phyloP scores from a whole-genome alignment of 2,888 invertebrate genomes.

The Aspidiotus rigidus region DNA sequence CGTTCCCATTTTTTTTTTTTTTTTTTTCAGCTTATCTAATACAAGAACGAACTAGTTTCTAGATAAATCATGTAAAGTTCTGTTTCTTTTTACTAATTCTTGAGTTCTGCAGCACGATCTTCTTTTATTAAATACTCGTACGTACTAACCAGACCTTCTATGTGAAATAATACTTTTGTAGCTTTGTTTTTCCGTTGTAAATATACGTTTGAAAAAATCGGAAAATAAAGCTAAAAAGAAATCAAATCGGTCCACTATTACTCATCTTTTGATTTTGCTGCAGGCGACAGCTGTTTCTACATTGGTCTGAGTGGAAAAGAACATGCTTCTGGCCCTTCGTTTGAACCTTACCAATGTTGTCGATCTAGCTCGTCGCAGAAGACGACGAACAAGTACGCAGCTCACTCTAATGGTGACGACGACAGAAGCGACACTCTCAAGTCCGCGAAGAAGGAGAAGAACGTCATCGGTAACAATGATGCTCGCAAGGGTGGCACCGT shows the following conservation, averaged over 20 bases:
- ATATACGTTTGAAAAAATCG: neutral
- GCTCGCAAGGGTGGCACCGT: constrained; percentile 40
- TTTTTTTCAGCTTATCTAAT: neutral
- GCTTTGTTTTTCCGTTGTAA: neutral
- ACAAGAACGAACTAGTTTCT: neutral
- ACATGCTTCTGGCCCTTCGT: constrained; percentile 63
- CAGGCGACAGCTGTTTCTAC: constrained; percentile 96
- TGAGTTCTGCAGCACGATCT: constrained; percentile 1
- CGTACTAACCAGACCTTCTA: constrained; percentile 1
- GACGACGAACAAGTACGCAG: constrained; percentile 45
- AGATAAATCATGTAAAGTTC: too few species aligned
- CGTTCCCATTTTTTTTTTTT: constrained; percentile 8
- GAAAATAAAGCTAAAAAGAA: neutral
- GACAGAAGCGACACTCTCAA: constrained; percentile 10
- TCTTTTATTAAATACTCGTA: neutral
- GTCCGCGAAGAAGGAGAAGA: constrained; percentile 26
- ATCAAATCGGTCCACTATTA: too few species aligned
- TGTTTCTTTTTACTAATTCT: neutral
- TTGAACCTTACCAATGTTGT: constrained; percentile 88
- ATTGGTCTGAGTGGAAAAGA: constrained; percentile 84
- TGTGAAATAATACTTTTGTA: neutral
- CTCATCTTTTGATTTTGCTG: constrained; percentile 45
- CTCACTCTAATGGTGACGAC: constrained; percentile 33
- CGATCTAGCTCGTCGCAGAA: constrained; percentile 58
- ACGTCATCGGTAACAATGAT: constrained; percentile 40